phyloP scores from a whole-genome alignment of 2,797 vertebrate species.

The Mormyrus hasselquistii region DNA sequence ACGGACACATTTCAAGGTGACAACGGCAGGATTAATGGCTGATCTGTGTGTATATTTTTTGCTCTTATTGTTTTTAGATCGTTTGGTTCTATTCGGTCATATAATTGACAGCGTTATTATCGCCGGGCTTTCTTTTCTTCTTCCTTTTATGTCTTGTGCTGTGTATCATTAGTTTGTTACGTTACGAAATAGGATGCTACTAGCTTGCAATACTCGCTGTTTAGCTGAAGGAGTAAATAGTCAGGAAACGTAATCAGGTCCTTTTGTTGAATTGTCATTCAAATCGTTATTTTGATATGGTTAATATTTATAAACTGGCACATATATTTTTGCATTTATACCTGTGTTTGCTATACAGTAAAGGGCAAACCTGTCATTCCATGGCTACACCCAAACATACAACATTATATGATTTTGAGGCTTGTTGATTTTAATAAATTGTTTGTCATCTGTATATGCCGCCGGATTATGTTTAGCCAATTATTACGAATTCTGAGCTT shows the following conservation, averaged over 20 bases:
- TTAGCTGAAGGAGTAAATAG: slow-evolving; percentile 10
- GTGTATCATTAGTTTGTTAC: slow-evolving; percentile 8
- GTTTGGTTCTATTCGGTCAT: slow-evolving; percentile 20
- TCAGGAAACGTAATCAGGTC: neutral
- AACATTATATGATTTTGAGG: neutral
- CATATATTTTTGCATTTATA: neutral
- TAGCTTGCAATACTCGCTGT: neutral
- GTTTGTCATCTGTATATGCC: neutral
- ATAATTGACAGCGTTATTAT: slow-evolving; percentile 36
- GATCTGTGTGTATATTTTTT: slow-evolving; percentile 44
- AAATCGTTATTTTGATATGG: neutral
- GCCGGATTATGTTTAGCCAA: neutral
- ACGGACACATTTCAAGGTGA: slow-evolving; percentile 56
- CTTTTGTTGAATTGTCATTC: neutral
- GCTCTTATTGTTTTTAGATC: slow-evolving; percentile 59
- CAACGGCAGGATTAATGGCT: slow-evolving; percentile 61
- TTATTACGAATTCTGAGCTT: neutral
- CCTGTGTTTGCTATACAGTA: neutral
- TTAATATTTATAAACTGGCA: neutral
- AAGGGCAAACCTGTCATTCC: neutral
- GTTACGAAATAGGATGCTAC: neutral
- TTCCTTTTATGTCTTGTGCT: neutral
- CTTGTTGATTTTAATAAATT: neutral
- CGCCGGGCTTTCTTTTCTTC: slow-evolving; percentile 17
- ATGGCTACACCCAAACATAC: neutral